Evolutionary conservation across 2,888 invertebrate genomes (phyloP).

Genomic region (Onthophagus sagittarius): DNA sequence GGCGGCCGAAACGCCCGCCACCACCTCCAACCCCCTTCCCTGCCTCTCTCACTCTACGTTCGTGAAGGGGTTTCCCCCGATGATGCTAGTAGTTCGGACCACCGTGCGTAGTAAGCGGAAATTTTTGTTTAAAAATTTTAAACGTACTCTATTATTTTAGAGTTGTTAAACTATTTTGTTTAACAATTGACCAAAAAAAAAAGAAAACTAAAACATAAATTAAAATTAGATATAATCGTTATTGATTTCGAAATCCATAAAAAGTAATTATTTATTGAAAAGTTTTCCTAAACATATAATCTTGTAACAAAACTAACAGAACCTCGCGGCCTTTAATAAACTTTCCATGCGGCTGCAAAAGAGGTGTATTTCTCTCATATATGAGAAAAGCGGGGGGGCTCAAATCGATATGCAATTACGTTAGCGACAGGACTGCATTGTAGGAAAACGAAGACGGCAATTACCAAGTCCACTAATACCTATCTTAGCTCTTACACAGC

Average conservation of each 20-base stretch:
- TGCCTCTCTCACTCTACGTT: constrained; percentile 33
- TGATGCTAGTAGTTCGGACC: constrained; percentile 11
- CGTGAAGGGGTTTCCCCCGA: constrained; percentile 2
- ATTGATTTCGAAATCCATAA: too few relatives aligned
- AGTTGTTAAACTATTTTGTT: too few relatives aligned
- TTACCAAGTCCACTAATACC: background rate
- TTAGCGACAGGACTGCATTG: background rate
- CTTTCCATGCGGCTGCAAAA: background rate
- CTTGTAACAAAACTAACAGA: background rate
- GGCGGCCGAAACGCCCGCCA: constrained; percentile 24
- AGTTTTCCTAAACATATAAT: background rate
- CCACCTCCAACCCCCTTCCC: constrained; percentile 38
- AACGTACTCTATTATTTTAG: too few relatives aligned
- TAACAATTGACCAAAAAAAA: too few relatives aligned
- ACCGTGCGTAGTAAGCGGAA: constrained; percentile 12
- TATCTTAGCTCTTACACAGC: background rate
- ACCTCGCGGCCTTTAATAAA: background rate
- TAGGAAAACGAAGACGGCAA: background rate
- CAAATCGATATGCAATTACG: background rate
- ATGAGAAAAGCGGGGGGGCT: background rate
- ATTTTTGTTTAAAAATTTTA: too few relatives aligned
- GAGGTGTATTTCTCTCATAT: background rate
- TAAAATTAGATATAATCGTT: too few relatives aligned
- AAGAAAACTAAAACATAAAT: too few relatives aligned
- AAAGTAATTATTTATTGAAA: background rate